Conservation (phyloP, 2,888 invertebrate genomes). For the Auanema freiburgensis region DNA sequence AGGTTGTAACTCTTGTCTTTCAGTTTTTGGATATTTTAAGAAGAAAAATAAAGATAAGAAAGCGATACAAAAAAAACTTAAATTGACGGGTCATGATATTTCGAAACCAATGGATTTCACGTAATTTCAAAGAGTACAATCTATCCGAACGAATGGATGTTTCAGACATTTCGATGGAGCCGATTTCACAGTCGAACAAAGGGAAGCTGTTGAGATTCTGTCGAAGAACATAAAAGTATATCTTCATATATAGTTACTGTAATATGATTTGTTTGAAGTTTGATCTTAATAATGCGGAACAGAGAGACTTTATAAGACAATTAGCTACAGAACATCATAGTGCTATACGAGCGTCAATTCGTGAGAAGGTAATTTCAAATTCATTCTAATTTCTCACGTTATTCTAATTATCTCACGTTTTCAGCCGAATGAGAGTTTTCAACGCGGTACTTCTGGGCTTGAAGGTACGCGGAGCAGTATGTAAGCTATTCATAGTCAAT, state of each 20-base stretch:
- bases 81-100: not conserved
- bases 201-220: not conserved
- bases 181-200: constrained; percentile 6
- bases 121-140: no score
- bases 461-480: constrained; percentile 17
- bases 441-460: constrained; percentile 10
- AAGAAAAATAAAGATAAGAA: constrained; percentile 4
- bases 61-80: not conserved
- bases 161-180: constrained; percentile 12
- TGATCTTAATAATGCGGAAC: not conserved
- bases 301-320: no score
- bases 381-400: no score
- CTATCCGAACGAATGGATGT: not conserved
- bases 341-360: no score
- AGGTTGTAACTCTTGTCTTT: not conserved
- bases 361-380: no score
- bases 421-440: not conserved
- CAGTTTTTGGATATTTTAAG: not conserved
- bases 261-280: not conserved
- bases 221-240: not conserved
- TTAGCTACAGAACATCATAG: no score
- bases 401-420: no score
- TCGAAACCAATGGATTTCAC: constrained; percentile 13
- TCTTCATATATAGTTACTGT: not conserved
- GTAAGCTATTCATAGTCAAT: not conserved